phyloP scores from a whole-genome alignment of 2,113 vertebrate species.

The Ardeotis arabs region DNA sequence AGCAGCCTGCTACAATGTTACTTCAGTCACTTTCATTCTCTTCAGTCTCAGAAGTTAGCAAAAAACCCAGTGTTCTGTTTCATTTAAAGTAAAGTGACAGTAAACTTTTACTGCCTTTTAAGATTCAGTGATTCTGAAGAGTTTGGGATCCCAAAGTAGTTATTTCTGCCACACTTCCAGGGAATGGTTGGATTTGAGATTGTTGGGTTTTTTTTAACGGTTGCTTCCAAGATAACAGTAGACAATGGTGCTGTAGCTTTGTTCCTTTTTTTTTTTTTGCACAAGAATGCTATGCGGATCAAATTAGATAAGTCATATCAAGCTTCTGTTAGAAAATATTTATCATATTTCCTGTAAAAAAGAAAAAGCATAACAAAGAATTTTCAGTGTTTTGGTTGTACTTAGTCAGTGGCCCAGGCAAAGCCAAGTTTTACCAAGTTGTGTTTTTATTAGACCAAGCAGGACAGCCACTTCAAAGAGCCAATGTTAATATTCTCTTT shows the following conservation, averaged over 20 bases:
- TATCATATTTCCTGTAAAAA: not conserved
- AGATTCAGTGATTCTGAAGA: not conserved
- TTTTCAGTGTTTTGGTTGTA: not conserved
- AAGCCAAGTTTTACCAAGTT: not conserved
- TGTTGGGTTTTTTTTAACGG: not conserved
- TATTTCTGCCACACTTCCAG: not conserved
- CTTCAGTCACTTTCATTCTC: not conserved
- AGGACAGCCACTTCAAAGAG: not conserved
- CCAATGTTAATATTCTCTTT: not conserved
- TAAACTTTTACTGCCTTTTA: not conserved
- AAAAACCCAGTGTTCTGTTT: not conserved
- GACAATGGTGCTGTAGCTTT: not conserved
- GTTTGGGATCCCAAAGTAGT: not conserved
- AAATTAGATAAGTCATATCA: not conserved
- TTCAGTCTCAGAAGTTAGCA: not conserved
- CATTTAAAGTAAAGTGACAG: too few relatives aligned
- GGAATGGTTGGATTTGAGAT: not conserved
- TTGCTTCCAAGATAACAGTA: not conserved
- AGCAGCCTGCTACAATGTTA: not conserved
- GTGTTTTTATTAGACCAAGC: not conserved
- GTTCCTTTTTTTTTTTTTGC: not conserved
- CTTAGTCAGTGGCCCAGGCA: not conserved
- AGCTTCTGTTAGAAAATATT: not conserved
- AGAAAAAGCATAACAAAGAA: not conserved
- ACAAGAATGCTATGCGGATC: not conserved